Base-by-base conservation (phyloP, 1,140 invertebrate genomes). In the Drosophila lowei region DNA sequence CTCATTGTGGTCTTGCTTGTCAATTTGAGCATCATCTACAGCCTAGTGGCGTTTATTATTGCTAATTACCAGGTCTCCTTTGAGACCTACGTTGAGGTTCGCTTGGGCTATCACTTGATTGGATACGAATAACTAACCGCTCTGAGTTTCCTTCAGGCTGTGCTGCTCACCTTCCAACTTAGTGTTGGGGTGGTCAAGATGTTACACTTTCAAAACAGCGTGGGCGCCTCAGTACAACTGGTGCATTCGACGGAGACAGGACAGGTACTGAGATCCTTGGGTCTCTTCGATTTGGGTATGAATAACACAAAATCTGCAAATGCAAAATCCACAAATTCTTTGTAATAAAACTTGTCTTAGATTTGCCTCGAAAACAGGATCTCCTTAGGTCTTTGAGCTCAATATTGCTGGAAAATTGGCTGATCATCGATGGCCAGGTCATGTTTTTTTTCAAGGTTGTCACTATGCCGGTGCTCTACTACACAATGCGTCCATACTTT, bases 401-500 rank as follows among this genome's bases (percentile, higher is more conserved):
- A 0, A 88, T 83, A 23, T 21, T 88, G 38, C 30, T 57, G 0
- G 28, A 73, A 0, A 88, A 72, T 41, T 88, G 83, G 83, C 6
- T 47, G 28, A 21, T 53, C 0, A 88, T 88, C 3, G 61, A 88
- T 79, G 47, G 48, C 0, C 83, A 88, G 55, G 83, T 88, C 0
- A 88, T 88, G 78, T 89, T 88, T 38, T 88, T 88, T 28, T 88
- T 72, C 15, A 88, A 76, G 49, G 72, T 88, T 9, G 83, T 88
- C 23, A 76, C 66, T 42, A 83, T 88, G 84, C 83, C 83, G 1
- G 83, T 88, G 2, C 11, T 83, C 0, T 88, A 79, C 9, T 88
- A 88, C 30, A 59, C 48, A 1, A 7, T 79, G 48, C 50, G 83
- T 13, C 83, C 83, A 2, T 88, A 83, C 44, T 88, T 79, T 53